Evolutionary conservation across 2,113 vertebrate species (phyloP).

Genomic region (Malurus elegans): DNA sequence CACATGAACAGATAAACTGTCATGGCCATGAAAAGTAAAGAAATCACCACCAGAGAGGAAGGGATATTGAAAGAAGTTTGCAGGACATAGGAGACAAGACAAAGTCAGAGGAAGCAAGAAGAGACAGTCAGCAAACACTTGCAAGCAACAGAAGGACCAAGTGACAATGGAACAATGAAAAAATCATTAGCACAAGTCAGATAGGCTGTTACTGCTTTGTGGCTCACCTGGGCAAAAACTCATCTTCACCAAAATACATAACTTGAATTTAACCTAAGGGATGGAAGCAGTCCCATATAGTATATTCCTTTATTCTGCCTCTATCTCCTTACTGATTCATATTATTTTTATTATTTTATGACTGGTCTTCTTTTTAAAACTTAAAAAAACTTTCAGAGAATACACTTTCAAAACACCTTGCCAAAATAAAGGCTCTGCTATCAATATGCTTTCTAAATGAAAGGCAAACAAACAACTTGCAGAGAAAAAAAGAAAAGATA

Average conservation of each 20-base stretch:
- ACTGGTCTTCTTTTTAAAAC: background rate
- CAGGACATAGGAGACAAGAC: background rate
- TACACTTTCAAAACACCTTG: background rate
- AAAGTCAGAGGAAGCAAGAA: background rate
- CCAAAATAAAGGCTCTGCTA: background rate
- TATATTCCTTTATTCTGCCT: background rate
- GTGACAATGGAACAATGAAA: background rate
- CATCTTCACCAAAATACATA: background rate
- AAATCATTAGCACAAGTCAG: background rate
- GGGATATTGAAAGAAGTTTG: background rate
- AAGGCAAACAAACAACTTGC: background rate
- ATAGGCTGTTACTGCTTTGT: background rate
- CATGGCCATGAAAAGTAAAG: accelerated
- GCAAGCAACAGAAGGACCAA: background rate
- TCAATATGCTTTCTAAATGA: background rate
- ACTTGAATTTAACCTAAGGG: background rate
- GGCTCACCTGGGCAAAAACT: background rate
- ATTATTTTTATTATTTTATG: background rate
- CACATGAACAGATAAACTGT: background rate
- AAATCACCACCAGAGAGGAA: background rate
- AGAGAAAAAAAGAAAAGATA: background rate
- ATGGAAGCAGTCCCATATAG: background rate
- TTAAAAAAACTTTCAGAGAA: background rate
- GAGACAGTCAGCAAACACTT: background rate
- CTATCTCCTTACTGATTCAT: background rate